Evolutionary conservation across 2,888 invertebrate species (phyloP).

Genomic region (Eristalis pertinax): DNA sequence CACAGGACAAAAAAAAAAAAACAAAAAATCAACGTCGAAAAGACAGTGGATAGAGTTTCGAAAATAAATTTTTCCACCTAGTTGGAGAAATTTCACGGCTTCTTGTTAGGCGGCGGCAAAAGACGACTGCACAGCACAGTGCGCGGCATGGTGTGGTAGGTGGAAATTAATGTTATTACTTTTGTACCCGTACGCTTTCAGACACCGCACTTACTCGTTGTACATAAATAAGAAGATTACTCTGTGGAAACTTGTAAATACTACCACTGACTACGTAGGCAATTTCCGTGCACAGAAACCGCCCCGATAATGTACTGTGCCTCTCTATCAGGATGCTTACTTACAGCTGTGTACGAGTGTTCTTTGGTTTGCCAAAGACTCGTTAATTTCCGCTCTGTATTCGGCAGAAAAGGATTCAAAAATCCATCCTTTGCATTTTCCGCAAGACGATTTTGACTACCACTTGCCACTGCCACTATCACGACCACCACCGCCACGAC

Average conservation of each 20-base stretch:
- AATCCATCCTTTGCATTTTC: conserved; percentile 67
- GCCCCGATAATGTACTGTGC: conserved; percentile 41
- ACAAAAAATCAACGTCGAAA: conserved; percentile 11
- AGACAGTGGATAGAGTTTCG: conserved; percentile 46
- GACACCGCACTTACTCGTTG: conserved; percentile 73
- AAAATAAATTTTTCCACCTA: conserved; percentile 69
- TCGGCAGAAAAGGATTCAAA: conserved; percentile 57
- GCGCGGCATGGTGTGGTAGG: conserved; percentile 55
- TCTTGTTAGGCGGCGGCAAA: conserved; percentile 25
- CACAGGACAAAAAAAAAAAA: not conserved
- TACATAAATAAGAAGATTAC: conserved; percentile 75
- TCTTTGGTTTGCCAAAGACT: conserved; percentile 65
- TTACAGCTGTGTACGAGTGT: conserved; percentile 43
- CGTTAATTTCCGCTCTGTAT: conserved; percentile 67
- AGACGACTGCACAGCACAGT: conserved; percentile 16
- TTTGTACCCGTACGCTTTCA: conserved; percentile 68
- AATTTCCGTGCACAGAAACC: conserved; percentile 64
- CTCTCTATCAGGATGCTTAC: conserved; percentile 8
- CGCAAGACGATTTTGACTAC: conserved; percentile 55
- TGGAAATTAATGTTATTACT: conserved; percentile 75
- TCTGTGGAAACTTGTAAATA: conserved; percentile 74
- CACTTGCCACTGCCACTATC: too few species aligned
- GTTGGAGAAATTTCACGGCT: conserved; percentile 65
- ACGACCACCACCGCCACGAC: conserved; percentile 7
- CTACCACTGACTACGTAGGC: conserved; percentile 69